Conservation (phyloP, 2,113 vertebrate genomes). For the Calonectris borealis region DNA sequence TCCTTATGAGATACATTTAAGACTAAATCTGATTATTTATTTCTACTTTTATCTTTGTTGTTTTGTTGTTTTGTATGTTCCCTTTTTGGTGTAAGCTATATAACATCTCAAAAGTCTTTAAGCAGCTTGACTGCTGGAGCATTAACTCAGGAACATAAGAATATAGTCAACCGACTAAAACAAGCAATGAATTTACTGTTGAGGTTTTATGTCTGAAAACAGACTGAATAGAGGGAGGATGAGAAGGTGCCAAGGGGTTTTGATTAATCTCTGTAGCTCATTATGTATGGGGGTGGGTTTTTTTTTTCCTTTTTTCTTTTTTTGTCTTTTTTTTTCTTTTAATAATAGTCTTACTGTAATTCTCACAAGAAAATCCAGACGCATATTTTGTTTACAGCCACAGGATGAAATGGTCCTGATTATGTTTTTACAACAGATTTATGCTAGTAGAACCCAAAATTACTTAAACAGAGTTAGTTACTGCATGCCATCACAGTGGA, state of each 20-base stretch:
- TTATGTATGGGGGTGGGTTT: accelerated
- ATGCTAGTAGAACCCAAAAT: not conserved
- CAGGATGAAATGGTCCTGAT: not conserved
- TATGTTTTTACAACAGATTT: not conserved
- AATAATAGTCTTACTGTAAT: not conserved
- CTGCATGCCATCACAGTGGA: not conserved
- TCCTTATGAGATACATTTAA: not conserved
- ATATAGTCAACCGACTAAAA: not conserved
- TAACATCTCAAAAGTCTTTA: not conserved
- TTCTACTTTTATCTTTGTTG: not conserved
- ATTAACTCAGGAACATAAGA: not conserved
- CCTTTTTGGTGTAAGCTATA: not conserved
- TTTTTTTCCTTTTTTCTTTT: accelerated
- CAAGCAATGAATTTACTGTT: not conserved
- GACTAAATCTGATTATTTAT: not conserved
- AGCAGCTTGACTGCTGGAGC: not conserved
- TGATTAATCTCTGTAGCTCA: not conserved
- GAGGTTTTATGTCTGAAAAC: not conserved
- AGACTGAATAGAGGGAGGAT: not conserved
- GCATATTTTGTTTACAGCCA: not conserved
- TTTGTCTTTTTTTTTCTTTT: not conserved
- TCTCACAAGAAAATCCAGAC: not conserved
- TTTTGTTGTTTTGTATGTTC: not conserved
- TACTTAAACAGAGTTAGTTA: not conserved
- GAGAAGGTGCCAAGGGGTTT: not conserved